Evolutionary conservation across 2,888 invertebrate species (phyloP).

Genomic region (Brassicogethes aeneus): DNA sequence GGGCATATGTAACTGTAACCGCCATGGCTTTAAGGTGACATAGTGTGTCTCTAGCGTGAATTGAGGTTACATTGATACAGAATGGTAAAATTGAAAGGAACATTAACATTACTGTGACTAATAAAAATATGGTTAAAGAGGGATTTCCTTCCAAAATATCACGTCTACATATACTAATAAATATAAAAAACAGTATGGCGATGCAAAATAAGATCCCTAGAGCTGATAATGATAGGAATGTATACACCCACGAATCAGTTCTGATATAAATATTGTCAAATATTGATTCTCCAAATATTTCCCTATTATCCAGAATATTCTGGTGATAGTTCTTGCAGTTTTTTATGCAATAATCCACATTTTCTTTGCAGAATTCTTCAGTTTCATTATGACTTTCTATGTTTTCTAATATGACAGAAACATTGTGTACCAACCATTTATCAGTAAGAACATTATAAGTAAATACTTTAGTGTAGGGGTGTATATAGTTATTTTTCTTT

Average conservation of each 20-base stretch:
- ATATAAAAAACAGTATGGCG: slow-evolving; percentile 55
- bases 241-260: slow-evolving; percentile 49
- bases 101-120: slow-evolving; percentile 43
- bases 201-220: slow-evolving; percentile 56
- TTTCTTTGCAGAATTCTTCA: slow-evolving; percentile 9
- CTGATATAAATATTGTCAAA: slow-evolving; percentile 17
- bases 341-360: slow-evolving; percentile 17
- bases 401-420: slow-evolving; percentile 3
- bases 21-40: slow-evolving; percentile 51
- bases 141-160: slow-evolving; percentile 63
- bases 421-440: slow-evolving; percentile 15
- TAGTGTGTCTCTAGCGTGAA: slow-evolving; percentile 30
- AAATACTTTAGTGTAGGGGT: slow-evolving; percentile 26
- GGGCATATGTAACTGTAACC: slow-evolving; percentile 51
- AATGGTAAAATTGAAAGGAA: slow-evolving; percentile 46
- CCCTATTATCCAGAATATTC: slow-evolving; percentile 5
- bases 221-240: slow-evolving; percentile 55
- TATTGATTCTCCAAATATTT: slow-evolving; percentile 3
- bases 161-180: slow-evolving; percentile 53
- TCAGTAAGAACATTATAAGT: slow-evolving; percentile 32
- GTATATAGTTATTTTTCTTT: slow-evolving; percentile 19
- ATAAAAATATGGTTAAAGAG: slow-evolving; percentile 41
- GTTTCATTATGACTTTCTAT: neutral
- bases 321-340: slow-evolving; percentile 1
- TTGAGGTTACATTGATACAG: slow-evolving; percentile 35